Conservation (phyloP, 2,888 invertebrate species). For the Mesorhabditis belari region DNA sequence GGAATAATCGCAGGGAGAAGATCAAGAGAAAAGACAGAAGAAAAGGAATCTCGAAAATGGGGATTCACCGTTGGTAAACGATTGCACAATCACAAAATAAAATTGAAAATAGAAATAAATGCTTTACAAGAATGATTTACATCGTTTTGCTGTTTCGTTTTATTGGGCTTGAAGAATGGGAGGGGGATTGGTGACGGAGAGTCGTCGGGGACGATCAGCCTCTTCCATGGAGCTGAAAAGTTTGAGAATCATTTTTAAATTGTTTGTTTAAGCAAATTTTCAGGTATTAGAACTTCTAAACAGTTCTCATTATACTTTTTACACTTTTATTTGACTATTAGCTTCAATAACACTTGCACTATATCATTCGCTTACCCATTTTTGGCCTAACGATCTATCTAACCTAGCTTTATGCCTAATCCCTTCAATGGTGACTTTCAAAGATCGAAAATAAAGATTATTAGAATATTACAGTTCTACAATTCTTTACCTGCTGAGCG, state of each 20-base stretch:
- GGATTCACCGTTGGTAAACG: no score
- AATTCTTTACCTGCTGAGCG: slow-evolving; percentile 36
- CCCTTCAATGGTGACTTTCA: not conserved
- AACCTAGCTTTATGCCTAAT: not conserved
- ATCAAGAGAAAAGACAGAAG: no score
- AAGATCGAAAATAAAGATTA: not conserved
- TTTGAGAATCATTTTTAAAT: not conserved
- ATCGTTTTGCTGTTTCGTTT: no score
- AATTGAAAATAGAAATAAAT: no score
- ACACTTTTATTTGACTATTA: no score
- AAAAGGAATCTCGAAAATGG: no score
- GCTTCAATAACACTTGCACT: no score
- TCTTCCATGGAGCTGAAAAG: slow-evolving; percentile 52
- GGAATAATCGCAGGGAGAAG: no score
- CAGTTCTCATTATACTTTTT: no score
- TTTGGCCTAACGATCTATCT: not conserved
- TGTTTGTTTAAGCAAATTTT: not conserved
- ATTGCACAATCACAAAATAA: no score
- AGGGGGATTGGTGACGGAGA: slow-evolving; percentile 38
- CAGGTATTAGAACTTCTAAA: not conserved
- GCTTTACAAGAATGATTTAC: no score
- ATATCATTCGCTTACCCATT: not conserved
- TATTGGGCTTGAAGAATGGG: no score
- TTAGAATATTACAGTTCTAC: not conserved
- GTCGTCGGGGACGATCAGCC: slow-evolving; percentile 51